A percentile compares a stretch with the other conserved stretches of the same genome.
Evolutionary conservation across 2,113 vertebrate genomes (phyloP).

Genomic region (Gymnobelideus leadbeateri): DNA sequence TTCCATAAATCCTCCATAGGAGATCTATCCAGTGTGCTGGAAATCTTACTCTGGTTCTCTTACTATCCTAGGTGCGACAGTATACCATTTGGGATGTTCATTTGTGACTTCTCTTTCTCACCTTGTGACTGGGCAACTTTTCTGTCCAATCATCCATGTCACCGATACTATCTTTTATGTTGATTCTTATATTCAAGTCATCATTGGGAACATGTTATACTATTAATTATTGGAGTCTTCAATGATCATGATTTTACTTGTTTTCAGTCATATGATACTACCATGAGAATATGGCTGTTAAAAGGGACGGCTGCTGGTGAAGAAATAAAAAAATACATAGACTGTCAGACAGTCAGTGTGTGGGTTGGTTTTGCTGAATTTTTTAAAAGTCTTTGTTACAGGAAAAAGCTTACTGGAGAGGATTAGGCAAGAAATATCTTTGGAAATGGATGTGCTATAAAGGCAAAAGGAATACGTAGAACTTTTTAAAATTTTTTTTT

Average conservation of each 20-base stretch:
- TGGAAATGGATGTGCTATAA: neutral
- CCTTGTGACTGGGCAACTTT: neutral
- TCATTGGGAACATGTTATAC: neutral
- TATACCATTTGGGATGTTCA: neutral
- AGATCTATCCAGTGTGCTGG: neutral
- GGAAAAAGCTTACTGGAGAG: neutral
- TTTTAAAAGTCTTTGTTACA: neutral
- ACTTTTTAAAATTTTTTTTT: no score
- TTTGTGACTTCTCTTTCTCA: neutral
- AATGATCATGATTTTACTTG: neutral
- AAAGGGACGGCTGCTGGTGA: neutral
- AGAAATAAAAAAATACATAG: neutral
- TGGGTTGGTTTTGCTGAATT: neutral
- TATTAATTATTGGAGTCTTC: neutral
- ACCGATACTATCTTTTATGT: neutral
- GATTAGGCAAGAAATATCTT: neutral
- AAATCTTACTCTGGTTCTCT: neutral
- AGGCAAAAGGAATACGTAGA: neutral
- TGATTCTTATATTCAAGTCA: neutral
- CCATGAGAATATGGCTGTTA: neutral
- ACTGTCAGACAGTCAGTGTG: neutral
- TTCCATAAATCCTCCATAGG: neutral
- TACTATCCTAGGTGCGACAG: neutral
- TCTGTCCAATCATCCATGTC: neutral
- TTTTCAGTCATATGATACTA: neutral